Evolutionary conservation across 1,140 invertebrate species (phyloP).

Genomic region (Pentalonia nigronervosa): DNA sequence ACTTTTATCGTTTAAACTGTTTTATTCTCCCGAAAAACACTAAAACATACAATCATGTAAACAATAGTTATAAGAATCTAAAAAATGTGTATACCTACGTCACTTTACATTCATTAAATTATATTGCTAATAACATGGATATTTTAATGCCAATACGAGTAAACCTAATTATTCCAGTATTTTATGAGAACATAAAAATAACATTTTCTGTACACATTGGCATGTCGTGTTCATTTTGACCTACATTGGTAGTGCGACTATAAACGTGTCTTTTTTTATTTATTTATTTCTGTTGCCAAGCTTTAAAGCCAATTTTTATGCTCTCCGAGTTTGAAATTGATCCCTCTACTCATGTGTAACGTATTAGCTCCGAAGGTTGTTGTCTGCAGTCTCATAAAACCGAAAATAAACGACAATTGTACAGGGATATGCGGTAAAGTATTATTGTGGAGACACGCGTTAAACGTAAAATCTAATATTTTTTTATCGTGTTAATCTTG

Average conservation of each 20-base stretch:
- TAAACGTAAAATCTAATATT: not conserved
- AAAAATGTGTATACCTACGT: not conserved
- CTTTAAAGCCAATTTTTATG: constrained; percentile 47
- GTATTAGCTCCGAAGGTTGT: constrained; percentile 15
- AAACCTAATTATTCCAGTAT: constrained; percentile 36
- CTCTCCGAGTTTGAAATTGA: constrained; percentile 34
- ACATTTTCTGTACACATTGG: not conserved
- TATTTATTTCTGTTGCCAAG: constrained; percentile 33
- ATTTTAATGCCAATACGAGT: constrained; percentile 18
- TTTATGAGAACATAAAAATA: constrained; percentile 36
- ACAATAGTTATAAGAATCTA: not conserved
- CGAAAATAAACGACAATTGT: constrained; percentile 9
- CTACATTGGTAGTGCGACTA: not conserved
- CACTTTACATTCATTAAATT: constrained; percentile 11
- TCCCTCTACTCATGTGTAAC: constrained; percentile 26
- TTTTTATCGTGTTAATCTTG: not conserved
- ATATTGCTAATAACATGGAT: not conserved
- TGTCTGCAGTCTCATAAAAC: constrained; percentile 13
- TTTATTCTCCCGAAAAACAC: not conserved
- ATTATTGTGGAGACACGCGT: too few relatives aligned
- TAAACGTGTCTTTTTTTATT: constrained; percentile 33
- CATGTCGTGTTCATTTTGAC: constrained; percentile 31
- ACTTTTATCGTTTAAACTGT: not conserved
- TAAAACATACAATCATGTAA: not conserved
- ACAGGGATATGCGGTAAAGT: not conserved